Conservation (phyloP, 2,113 vertebrate species). For the Chloebia gouldiae region DNA sequence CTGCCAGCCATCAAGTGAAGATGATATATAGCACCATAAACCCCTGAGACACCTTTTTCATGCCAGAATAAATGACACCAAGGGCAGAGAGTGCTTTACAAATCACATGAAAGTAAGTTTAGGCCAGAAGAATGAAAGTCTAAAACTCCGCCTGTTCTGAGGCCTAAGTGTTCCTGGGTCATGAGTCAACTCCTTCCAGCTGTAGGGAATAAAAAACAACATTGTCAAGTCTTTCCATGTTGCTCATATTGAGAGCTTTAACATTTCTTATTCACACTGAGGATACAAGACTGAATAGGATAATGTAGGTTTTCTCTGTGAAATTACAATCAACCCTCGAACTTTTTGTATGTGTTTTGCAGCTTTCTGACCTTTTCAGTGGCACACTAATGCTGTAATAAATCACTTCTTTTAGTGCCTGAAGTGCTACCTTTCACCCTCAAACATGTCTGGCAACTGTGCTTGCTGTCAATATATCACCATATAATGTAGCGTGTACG, state of each 20-base stretch:
- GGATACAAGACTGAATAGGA: background rate
- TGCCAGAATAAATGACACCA: background rate
- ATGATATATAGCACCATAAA: background rate
- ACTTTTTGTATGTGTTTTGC: background rate
- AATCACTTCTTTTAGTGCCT: constrained; percentile 9
- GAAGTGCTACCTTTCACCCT: constrained; percentile 6
- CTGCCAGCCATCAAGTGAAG: background rate
- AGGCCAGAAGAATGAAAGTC: background rate
- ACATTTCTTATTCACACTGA: background rate
- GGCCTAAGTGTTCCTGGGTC: background rate
- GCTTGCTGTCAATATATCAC: background rate
- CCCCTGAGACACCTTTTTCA: background rate
- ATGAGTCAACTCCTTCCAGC: background rate
- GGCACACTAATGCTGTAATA: background rate
- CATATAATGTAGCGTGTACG: background rate
- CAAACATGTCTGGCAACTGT: background rate
- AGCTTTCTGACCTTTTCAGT: constrained; percentile 43
- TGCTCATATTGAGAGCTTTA: background rate
- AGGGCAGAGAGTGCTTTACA: background rate
- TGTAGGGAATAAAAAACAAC: rapidly evolving
- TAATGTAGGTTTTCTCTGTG: background rate
- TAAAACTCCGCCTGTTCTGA: background rate
- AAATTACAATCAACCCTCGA: background rate
- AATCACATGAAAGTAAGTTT: background rate
- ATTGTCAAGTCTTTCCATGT: background rate